Conservation (phyloP, 2,797 vertebrate species). For the Bradypodion pumilum region DNA sequence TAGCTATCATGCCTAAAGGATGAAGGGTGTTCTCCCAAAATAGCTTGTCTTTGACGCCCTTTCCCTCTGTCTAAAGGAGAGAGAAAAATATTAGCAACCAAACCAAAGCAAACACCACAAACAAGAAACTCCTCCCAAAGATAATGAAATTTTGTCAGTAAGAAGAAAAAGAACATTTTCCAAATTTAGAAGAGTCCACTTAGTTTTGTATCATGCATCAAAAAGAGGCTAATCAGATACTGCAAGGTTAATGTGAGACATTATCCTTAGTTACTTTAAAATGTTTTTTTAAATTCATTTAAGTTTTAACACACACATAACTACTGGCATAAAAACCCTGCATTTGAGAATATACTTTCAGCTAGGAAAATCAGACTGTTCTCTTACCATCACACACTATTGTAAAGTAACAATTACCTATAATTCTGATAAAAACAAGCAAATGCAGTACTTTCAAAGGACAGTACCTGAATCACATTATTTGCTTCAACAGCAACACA, state of each 20-base stretch:
- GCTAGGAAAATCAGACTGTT: constrained; percentile 70
- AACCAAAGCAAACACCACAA: constrained; percentile 29
- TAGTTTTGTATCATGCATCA: constrained; percentile 1
- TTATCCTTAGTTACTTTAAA: constrained; percentile 58
- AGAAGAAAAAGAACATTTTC: constrained; percentile 62
- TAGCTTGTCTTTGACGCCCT: constrained; percentile 93
- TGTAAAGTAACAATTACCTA: constrained; percentile 75
- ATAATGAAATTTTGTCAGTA: constrained; percentile 72
- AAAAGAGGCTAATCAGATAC: background rate
- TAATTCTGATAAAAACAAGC: constrained; percentile 79
- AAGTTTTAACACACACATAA: constrained; percentile 71
- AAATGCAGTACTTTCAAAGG: constrained; percentile 83
- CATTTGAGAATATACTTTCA: constrained; percentile 57
- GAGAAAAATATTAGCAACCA: constrained; percentile 69
- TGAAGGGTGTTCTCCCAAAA: constrained; percentile 95
- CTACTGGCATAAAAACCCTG: constrained; percentile 70
- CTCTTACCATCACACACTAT: constrained; percentile 72
- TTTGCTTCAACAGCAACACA: constrained; percentile 86
- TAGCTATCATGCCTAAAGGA: constrained; percentile 94
- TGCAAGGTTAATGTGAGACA: background rate
- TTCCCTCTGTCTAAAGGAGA: constrained; percentile 89
- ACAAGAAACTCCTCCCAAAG: constrained; percentile 51
- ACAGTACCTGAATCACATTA: constrained; percentile 87
- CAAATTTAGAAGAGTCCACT: constrained; percentile 54
- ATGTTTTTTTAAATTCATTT: constrained; percentile 67